Evolutionary conservation across 30 jellyfish, hydroid and myxozoan genomes (phyloP).

Genomic region (Turritopsis dohrnii): DNA sequence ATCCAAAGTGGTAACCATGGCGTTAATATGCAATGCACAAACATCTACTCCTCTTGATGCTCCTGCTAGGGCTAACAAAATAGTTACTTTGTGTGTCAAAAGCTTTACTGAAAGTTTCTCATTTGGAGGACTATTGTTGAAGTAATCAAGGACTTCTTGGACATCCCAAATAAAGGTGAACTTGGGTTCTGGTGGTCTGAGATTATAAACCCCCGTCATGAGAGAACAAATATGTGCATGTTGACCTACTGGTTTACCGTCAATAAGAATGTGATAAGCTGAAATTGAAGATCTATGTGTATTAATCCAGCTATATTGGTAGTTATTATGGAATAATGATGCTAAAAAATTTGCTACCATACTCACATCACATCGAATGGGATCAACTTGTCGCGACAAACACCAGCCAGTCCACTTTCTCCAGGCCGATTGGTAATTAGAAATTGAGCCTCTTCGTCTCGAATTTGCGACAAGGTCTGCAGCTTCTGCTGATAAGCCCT

Average conservation of each 20-base stretch:
- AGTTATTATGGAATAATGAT: constrained; percentile 10
- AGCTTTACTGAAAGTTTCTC: no score
- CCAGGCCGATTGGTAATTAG: constrained; percentile 47
- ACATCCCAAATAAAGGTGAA: no score
- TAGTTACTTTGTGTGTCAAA: no score
- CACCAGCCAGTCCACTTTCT: constrained; percentile 44
- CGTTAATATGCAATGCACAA: no score
- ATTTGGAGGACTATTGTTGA: no score
- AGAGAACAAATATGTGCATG: constrained; percentile 27
- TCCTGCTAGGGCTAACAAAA: no score
- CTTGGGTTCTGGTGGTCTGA: no score
- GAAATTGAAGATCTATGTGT: constrained; percentile 35
- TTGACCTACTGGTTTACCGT: constrained; percentile 28
- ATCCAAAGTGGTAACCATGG: no score
- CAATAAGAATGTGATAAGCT: constrained; percentile 26
- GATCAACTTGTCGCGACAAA: constrained; percentile 30
- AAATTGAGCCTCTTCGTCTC: constrained; percentile 28
- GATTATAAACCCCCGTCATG: background rate
- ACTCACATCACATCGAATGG: constrained; percentile 37
- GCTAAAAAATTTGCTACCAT: constrained; percentile 22
- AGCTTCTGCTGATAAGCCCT: no score
- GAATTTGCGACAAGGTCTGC: constrained; percentile 27
- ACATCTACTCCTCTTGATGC: no score
- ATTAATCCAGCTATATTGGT: constrained; percentile 26
- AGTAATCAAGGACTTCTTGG: no score